Percentiles rank a stretch among this genome's conserved stretches.
phyloP scores from a whole-genome alignment of 2,888 invertebrate species.

The Palloptera scutellata region DNA sequence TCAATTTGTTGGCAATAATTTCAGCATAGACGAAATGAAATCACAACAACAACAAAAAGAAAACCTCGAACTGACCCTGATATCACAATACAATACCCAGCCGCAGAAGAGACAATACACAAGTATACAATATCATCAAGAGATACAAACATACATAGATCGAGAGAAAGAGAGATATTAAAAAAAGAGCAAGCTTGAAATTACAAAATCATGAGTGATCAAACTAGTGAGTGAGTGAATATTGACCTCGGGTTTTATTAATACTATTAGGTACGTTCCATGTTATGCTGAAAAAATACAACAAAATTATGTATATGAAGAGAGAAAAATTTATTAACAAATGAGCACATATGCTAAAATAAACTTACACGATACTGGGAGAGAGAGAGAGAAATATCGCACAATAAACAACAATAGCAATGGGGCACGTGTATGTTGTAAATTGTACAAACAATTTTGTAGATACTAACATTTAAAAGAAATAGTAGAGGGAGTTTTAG shows the following conservation, averaged over 20 bases:
- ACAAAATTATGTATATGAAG: background rate
- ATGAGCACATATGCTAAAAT: no score
- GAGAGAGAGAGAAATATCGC: background rate
- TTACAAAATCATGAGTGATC: background rate
- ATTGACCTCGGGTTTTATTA: background rate
- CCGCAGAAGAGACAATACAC: background rate
- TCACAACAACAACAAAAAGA: conserved; percentile 39
- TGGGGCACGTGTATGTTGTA: no score
- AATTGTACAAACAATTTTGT: background rate
- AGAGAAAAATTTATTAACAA: background rate
- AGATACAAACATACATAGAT: background rate
- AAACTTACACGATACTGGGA: background rate
- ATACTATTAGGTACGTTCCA: no score
- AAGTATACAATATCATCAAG: background rate
- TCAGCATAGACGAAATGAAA: conserved; percentile 12
- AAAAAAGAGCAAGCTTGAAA: background rate
- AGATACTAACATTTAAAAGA: no score
- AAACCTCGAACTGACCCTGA: conserved; percentile 65
- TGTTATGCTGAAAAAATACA: background rate
- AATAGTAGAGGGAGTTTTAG: no score
- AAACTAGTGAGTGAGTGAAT: conserved; percentile 1
- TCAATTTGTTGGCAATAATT: background rate
- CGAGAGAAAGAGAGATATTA: background rate
- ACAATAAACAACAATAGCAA: background rate
- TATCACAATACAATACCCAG: conserved; percentile 33